A percentile compares a stretch with the other conserved stretches of the same genome.
Evolutionary conservation across 2,797 vertebrate genomes (phyloP).

Genomic region (Pseudochromis fuscus): DNA sequence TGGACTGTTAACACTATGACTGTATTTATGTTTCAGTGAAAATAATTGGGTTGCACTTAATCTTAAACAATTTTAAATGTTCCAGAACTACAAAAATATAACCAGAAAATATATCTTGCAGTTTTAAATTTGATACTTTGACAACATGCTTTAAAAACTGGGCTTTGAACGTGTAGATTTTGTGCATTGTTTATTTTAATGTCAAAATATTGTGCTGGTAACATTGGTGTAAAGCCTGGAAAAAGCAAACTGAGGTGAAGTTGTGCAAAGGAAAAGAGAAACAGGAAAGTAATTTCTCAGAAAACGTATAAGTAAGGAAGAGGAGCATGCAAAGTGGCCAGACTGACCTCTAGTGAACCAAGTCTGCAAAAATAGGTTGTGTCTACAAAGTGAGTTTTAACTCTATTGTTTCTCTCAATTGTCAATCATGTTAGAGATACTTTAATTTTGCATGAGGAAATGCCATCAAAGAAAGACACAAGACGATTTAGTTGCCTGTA

Average conservation of each 20-base stretch:
- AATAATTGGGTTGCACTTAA: too few species aligned
- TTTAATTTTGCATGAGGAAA: constrained; percentile 42
- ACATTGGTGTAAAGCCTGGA: constrained; percentile 56
- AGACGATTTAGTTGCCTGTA: constrained; percentile 72
- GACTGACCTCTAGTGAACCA: constrained; percentile 77
- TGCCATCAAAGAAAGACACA: constrained; percentile 78
- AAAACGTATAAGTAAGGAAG: constrained; percentile 61
- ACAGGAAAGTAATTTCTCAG: constrained; percentile 60
- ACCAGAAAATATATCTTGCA: too few species aligned
- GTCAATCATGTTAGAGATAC: constrained; percentile 29
- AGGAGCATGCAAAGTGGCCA: constrained; percentile 80
- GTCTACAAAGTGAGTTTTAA: constrained; percentile 42
- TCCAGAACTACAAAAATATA: too few species aligned
- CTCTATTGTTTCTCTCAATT: constrained; percentile 36
- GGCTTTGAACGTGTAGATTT: not conserved
- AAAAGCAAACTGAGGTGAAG: constrained; percentile 62
- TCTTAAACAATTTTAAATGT: too few species aligned
- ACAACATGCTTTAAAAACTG: constrained; percentile 1
- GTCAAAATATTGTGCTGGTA: constrained; percentile 32
- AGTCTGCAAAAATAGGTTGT: constrained; percentile 80
- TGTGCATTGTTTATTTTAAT: not conserved
- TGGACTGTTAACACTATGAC: not conserved
- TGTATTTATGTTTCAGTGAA: not conserved
- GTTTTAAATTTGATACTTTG: too few species aligned
- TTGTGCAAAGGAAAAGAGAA: constrained; percentile 68